Evolutionary conservation across 1,140 invertebrate genomes (phyloP), one percentile per base, ranked within the genome.

Genomic region (Cydia splendana): DNA sequence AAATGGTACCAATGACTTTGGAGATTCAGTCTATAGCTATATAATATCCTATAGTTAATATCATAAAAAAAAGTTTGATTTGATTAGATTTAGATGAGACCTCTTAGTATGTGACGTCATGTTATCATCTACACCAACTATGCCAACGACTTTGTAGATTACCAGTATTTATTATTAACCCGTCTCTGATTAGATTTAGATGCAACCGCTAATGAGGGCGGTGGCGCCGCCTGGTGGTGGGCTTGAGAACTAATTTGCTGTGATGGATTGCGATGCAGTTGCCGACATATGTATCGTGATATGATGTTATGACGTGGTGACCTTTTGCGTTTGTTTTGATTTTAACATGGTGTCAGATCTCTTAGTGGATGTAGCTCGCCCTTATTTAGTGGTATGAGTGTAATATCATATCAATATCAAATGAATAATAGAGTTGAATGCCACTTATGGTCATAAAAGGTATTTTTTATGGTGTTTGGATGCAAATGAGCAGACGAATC

Each of bases 201-300:
- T 81, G 82, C 75, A 79, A 91, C 89, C 91, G 79, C 90, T 93
- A 93, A 93, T 91, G 91, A 93, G 87, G 80, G 88, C 88, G 86
- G 87, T 85, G 85, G 91, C 89, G 91, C 89, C 84, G 79, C 82
- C 87, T 84, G 87, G 91, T 79, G 89, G 87, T 82, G 79, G 78
- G 80, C 80, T 82, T 82, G 86, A 79, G 85, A 91, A 92, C 90
- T 91, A 92, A 91, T 92, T 90, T 86, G 84, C 79, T 75, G 82
- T 91, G 89, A 91, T 92, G 89, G 87, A 90, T 92, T 88, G 86
- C 82, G 77, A 28, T 75, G 75, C 74, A 75, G 71, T 74, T 65
- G 73, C 15, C 65, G 12, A 71, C 65, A 34, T 75, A 57, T 77
- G 67, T 75, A 76, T 77, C 75, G 76, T 78, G 77, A 45, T 45